phyloP scores from a whole-genome alignment of 92 coral and sea anemone genomes.

The Parazoanthus atlanticus region DNA sequence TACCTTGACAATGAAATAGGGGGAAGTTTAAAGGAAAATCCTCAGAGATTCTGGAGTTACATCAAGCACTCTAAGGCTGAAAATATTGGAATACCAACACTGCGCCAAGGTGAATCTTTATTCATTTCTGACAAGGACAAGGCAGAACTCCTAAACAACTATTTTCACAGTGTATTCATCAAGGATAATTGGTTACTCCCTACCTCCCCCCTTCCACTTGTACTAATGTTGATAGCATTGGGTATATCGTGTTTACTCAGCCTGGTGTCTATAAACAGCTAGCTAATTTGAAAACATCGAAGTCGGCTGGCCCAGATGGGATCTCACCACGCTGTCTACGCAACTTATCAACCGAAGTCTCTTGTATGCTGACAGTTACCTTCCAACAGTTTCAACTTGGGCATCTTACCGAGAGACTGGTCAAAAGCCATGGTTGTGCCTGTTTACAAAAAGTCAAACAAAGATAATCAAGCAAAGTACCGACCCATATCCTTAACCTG shows the following conservation, averaged over 20 bases:
- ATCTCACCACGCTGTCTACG: no score
- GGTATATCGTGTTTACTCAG: no score
- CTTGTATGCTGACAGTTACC: no score
- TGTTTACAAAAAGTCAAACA: constrained; percentile 31
- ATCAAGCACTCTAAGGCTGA: not conserved
- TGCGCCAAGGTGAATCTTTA: not conserved
- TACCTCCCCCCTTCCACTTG: not conserved
- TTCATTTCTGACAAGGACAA: not conserved
- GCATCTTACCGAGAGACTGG: no score
- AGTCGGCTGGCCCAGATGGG: no score
- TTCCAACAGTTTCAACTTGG: no score
- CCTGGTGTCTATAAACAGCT: no score
- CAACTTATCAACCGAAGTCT: no score
- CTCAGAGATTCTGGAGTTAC: not conserved
- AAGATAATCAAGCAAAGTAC: constrained; percentile 41
- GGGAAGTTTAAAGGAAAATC: not conserved
- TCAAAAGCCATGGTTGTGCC: constrained; percentile 48
- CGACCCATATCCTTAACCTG: constrained; percentile 55
- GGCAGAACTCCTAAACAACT: not conserved
- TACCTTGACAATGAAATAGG: not conserved
- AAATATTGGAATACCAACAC: constrained; percentile 22
- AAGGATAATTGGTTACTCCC: constrained; percentile 37
- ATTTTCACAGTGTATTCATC: constrained; percentile 6
- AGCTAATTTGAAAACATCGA: no score
- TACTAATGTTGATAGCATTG: no score